phyloP scores from a whole-genome alignment of 2,888 invertebrate species.

The Acleris literana region DNA sequence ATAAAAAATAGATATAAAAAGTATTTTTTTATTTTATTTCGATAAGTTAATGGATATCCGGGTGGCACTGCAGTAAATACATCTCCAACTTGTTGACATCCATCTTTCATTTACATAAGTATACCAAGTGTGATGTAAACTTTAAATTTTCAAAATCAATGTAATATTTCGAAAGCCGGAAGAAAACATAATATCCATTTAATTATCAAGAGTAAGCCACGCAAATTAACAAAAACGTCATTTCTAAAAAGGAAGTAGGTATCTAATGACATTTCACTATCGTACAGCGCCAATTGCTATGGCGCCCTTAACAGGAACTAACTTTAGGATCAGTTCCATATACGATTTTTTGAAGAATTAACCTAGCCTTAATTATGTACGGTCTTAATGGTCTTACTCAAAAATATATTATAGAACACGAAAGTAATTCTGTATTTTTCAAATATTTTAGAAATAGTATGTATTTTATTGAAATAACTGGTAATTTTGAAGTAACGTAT shows the following conservation, averaged over 20 bases:
- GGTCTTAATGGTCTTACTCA: slow-evolving; percentile 18
- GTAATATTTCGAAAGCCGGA: background rate
- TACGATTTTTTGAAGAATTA: background rate
- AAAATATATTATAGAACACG: slow-evolving; percentile 8
- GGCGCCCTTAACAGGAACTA: slow-evolving; percentile 3
- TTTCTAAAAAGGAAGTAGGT: slow-evolving; percentile 4
- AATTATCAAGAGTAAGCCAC: slow-evolving; percentile 15
- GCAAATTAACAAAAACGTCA: slow-evolving; percentile 4
- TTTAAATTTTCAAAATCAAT: background rate
- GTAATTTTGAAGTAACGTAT: no score
- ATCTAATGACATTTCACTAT: background rate
- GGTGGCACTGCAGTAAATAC: background rate
- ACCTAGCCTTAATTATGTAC: slow-evolving; percentile 5
- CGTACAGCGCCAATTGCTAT: background rate
- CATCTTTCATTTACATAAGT: no score
- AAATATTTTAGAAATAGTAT: background rate
- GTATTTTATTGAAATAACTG: no score
- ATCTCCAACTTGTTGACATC: no score
- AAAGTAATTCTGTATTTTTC: background rate
- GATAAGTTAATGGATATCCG: slow-evolving; percentile 17
- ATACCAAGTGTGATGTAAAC: background rate
- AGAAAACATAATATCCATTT: slow-evolving; percentile 1
- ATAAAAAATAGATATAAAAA: slow-evolving; percentile 56
- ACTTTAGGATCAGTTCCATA: background rate
- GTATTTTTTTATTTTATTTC: slow-evolving; percentile 27